Evolutionary conservation across 30 jellyfish, hydroid and myxozoan species (phyloP).

Genomic region (Turritopsis rubra): DNA sequence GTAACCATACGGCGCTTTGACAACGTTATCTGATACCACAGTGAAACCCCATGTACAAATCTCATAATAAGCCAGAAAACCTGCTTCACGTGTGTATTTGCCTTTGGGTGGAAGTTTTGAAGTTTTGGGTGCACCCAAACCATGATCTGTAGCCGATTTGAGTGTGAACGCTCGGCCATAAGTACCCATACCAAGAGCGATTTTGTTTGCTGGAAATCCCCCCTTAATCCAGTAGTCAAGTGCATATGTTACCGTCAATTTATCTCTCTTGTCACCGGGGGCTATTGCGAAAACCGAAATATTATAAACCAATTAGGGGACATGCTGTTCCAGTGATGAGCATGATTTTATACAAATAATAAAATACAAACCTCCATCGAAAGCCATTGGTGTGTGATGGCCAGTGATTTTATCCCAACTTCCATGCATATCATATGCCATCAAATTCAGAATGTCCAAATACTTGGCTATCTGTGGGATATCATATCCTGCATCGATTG

Average conservation of each 20-base stretch:
- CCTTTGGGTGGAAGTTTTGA: slow-evolving; percentile 38
- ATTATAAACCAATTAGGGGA: no score
- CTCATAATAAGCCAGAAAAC: slow-evolving; percentile 52
- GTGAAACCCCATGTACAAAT: slow-evolving; percentile 43
- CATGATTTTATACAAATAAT: no score
- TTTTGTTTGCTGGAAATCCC: slow-evolving; percentile 43
- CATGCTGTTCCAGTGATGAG: no score
- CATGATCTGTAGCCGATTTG: slow-evolving; percentile 25
- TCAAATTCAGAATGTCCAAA: slow-evolving; percentile 34
- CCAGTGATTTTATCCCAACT: slow-evolving; percentile 47
- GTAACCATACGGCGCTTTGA: slow-evolving; percentile 45
- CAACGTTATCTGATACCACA: slow-evolving; percentile 37
- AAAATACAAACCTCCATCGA: slow-evolving; percentile 48
- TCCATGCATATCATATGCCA: slow-evolving; percentile 53
- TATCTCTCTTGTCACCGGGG: neutral
- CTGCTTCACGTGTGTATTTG: slow-evolving; percentile 46
- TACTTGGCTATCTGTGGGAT: slow-evolving; percentile 24
- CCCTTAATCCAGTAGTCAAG: slow-evolving; percentile 47
- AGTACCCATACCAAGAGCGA: slow-evolving; percentile 58
- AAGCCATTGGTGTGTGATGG: slow-evolving; percentile 50
- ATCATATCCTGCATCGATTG: slow-evolving; percentile 47
- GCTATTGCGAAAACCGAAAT: neutral
- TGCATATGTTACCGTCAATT: slow-evolving; percentile 38
- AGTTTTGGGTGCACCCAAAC: slow-evolving; percentile 37
- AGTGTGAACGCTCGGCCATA: slow-evolving; percentile 47